Base-by-base conservation (phyloP, 2,113 vertebrate genomes). In the Petroica traversi region DNA sequence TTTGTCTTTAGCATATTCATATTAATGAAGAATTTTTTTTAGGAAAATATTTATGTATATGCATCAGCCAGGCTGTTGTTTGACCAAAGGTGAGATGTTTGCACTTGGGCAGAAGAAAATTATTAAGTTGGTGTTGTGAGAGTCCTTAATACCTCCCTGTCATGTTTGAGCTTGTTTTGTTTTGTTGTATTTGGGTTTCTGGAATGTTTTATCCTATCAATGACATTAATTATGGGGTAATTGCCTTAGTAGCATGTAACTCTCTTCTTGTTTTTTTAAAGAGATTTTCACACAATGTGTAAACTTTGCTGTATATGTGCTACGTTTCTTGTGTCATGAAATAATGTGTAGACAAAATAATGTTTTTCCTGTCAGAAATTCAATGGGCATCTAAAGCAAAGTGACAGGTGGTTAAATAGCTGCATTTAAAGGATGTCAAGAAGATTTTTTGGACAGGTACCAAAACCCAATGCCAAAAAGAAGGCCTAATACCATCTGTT, bases 281-380 rank as follows among this genome's bases (percentile, higher is more conserved):
- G 89, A 88, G 92, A 93, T 96, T 97, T 97, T 96, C 93, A 96
- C 95, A 94, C 89, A 96, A 96, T 95, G 96, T 92, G 96, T 96
- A 96, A 97, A 90, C 92, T 95, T 95, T 83, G 81, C 92, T 75
- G 92, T 89, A 5, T 91, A 59, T 87, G 84, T 64, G 69, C 86
- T 96, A 58, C 75, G 43, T 92, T 96, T 77, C 88, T 92, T 93
- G 95, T 97, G 93, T 97, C 85, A 58, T 18, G 85, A 95, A 96
- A 94, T 94, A 97, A 96, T 18, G 69, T 96, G 95, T 85, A 77
- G 95, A 94, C 92, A 96, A 97, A 98, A 97, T 97, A 97, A 97
- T 96, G 95, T 97, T 97, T 97, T 98, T 96, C 95, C 97, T 96
- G 95, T 96, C 93, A 97, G 96, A 97, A 97, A 95, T 97, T 97